Evolutionary conservation across 1,140 invertebrate genomes (phyloP).

Genomic region (Bombyx mori): ASM3026992v2 NC_085117.1:1614501-1615000

Average conservation of each 20-base stretch:
- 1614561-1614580: conserved; percentile 50
- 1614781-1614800: conserved; percentile 59
- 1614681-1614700: conserved; percentile 45
- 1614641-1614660: conserved; percentile 43
- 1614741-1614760: conserved; percentile 13
- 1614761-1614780: conserved; percentile 39
- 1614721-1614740: conserved; percentile 53
- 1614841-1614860: conserved; percentile 48
- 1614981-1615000: conserved; percentile 60
- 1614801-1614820: conserved; percentile 47
- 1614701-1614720: conserved; percentile 55
- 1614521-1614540: conserved; percentile 25
- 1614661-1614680: conserved; percentile 37
- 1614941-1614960: conserved; percentile 55
- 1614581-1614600: conserved; percentile 48
- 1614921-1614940: conserved; percentile 43
- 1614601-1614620: conserved; percentile 58
- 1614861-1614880: conserved; percentile 62
- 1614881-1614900: conserved; percentile 55
- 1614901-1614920: conserved; percentile 55
- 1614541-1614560: conserved; percentile 40
- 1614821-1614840: conserved; percentile 43
- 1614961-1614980: conserved; percentile 65
- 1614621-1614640: conserved; percentile 43
- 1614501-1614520: conserved; percentile 42